Percentiles rank a stretch among this genome's conserved stretches.
These are phyloP conservation scores for Drosophila funebris DNA, from an alignment of 1,140 invertebrate species.

Conservation along the genomic window DNA sequence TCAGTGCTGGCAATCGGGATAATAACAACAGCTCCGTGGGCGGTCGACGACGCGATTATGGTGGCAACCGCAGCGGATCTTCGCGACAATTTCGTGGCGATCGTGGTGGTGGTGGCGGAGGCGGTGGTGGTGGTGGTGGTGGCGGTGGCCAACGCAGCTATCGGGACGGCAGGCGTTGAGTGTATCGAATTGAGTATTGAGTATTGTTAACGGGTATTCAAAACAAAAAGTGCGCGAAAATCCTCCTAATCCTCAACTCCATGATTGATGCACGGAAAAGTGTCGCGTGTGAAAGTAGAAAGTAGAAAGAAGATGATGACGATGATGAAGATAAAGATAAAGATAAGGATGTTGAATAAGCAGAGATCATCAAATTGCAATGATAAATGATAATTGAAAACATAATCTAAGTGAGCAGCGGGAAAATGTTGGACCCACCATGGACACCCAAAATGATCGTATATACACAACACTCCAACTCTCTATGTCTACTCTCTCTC, in stretches of 20 bases:
- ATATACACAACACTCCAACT: constrained; percentile 68
- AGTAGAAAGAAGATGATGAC: background rate
- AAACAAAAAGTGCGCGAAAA: constrained; percentile 56
- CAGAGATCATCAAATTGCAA: too few relatives aligned
- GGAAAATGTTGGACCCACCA: constrained; percentile 16
- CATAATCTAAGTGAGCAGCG: constrained; percentile 43
- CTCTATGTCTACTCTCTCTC: constrained; percentile 44
- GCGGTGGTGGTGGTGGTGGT: constrained; percentile 52
- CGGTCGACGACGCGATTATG: constrained; percentile 70
- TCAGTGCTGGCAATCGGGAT: constrained; percentile 61
- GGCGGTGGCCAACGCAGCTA: constrained; percentile 72
- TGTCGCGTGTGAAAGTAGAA: constrained; percentile 44
- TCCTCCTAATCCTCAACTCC: constrained; percentile 11
- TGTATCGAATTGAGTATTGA: constrained; percentile 48
- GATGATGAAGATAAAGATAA: too few relatives aligned
- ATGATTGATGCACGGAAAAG: constrained; percentile 28
- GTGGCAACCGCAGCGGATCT: constrained; percentile 51
- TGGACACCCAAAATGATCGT: constrained; percentile 21
- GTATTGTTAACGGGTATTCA: constrained; percentile 17
- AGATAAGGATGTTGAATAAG: too few relatives aligned
- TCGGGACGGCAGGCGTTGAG: constrained; percentile 68
- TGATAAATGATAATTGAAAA: constrained; percentile 19
- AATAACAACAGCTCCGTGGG: constrained; percentile 68
- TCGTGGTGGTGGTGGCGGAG: constrained; percentile 52
- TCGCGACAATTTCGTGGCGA: constrained; percentile 69